These are phyloP conservation scores for Drosophila leonis DNA, from an alignment of 2,888 invertebrate species.

Conservation along the genomic window DNA sequence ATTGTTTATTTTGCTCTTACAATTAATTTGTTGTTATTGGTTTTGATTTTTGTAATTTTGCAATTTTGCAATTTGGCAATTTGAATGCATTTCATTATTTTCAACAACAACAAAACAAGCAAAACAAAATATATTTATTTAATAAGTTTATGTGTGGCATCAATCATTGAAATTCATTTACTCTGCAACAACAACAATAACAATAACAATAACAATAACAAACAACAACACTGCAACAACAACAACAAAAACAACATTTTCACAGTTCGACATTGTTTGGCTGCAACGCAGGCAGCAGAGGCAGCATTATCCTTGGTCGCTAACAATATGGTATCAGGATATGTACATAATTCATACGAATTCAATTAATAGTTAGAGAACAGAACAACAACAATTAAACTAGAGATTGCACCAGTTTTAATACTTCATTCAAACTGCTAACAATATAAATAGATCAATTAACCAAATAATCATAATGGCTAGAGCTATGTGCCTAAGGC, in stretches of 20 bases:
- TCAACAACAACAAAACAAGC: background rate
- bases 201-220: background rate
- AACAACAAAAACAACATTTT: slow-evolving; percentile 56
- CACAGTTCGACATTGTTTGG: slow-evolving; percentile 85
- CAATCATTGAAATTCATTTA: slow-evolving; percentile 40
- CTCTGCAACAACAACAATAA: slow-evolving; percentile 29
- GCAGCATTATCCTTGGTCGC: slow-evolving; percentile 84
- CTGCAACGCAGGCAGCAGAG: slow-evolving; percentile 84
- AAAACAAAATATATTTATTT: slow-evolving; percentile 6
- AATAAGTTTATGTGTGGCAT: slow-evolving; percentile 23
- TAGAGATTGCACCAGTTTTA: slow-evolving; percentile 36
- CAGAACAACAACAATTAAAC: slow-evolving; percentile 5
- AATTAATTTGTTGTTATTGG: slow-evolving; percentile 16
- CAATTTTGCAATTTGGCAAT: slow-evolving; percentile 22
- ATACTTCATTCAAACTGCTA: slow-evolving; percentile 4
- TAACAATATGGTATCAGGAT: slow-evolving; percentile 84
- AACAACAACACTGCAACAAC: slow-evolving; percentile 25
- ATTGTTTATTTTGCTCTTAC: slow-evolving; percentile 14
- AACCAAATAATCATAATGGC: slow-evolving; percentile 8
- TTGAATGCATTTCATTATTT: slow-evolving; percentile 17
- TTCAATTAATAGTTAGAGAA: slow-evolving; percentile 10
- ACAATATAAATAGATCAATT: background rate
- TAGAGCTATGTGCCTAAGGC: slow-evolving; percentile 26
- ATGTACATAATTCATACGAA: slow-evolving; percentile 49
- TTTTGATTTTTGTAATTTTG: slow-evolving; percentile 18